Evolutionary conservation across 2,888 invertebrate genomes (phyloP).

Genomic region (Brenthis hecate): DNA sequence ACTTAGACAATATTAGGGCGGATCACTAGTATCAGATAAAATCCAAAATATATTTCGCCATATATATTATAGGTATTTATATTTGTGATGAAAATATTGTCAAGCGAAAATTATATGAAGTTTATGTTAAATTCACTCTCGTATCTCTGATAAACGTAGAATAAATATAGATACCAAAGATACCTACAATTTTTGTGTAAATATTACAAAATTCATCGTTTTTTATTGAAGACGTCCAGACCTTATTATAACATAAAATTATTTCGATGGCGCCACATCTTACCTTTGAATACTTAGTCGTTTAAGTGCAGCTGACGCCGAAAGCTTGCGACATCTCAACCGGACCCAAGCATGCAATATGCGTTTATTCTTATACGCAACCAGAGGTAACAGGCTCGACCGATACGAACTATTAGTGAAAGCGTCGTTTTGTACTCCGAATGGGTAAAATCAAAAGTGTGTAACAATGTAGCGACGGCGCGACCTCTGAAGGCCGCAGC

Average conservation of each 20-base stretch:
- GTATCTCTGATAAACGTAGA: not conserved
- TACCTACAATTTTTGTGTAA: not conserved
- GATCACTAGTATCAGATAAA: too few relatives aligned
- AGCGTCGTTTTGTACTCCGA: conserved; percentile 39
- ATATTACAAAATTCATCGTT: not conserved
- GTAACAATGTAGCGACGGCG: conserved; percentile 50
- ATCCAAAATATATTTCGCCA: too few relatives aligned
- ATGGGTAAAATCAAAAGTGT: conserved; percentile 42
- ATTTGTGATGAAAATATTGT: too few relatives aligned
- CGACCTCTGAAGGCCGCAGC: conserved; percentile 77
- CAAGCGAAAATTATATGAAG: not conserved
- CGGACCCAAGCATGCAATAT: conserved; percentile 64
- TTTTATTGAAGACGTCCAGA: not conserved
- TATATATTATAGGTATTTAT: too few relatives aligned
- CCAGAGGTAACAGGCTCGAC: conserved; percentile 36
- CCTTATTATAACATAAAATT: conserved; percentile 28
- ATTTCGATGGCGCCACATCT: conserved; percentile 57
- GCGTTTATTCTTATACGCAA: conserved; percentile 49
- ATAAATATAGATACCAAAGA: conserved; percentile 1
- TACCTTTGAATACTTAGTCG: conserved; percentile 53
- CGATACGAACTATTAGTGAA: conserved; percentile 43
- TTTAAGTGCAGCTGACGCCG: conserved; percentile 63
- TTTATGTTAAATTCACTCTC: not conserved
- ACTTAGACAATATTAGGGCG: too few relatives aligned
- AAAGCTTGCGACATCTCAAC: conserved; percentile 65